phyloP scores from a whole-genome alignment of 2,113 vertebrate species.

The Neotoma lepida region DNA sequence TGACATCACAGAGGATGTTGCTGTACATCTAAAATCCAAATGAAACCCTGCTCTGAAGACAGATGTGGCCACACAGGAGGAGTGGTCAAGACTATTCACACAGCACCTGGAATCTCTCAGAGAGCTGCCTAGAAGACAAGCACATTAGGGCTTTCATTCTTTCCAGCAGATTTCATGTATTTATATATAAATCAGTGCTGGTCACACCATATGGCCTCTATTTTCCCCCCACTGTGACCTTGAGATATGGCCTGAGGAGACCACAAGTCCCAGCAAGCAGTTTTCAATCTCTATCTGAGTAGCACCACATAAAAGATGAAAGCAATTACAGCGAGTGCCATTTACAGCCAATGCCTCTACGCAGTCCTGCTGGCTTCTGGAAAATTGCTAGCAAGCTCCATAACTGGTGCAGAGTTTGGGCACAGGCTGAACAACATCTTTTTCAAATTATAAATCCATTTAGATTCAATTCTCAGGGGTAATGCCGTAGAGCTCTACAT shows the following conservation, averaged over 20 bases:
- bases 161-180: not conserved
- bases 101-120: slow-evolving; percentile 62
- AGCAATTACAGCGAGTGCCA: slow-evolving; percentile 64
- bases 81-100: slow-evolving; percentile 62
- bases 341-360: slow-evolving; percentile 48
- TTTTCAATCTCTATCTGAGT: slow-evolving; percentile 56
- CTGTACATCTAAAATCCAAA: not conserved
- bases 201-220: slow-evolving; percentile 58
- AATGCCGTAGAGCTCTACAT: not conserved
- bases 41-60: not conserved
- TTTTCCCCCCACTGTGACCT: slow-evolving; percentile 68
- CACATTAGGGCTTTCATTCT: not conserved
- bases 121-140: not conserved
- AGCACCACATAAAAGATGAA: slow-evolving; percentile 60
- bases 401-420: slow-evolving; percentile 7
- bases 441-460: slow-evolving; percentile 57
- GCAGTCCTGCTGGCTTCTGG: slow-evolving; percentile 70
- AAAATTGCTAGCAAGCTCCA: slow-evolving; percentile 46
- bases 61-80: slow-evolving; percentile 24
- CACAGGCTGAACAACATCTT: not conserved
- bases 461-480: slow-evolving; percentile 47
- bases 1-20: not conserved
- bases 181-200: slow-evolving; percentile 4
- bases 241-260: slow-evolving; percentile 70
- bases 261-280: slow-evolving; percentile 52